Evolutionary conservation across 2,888 invertebrate genomes (phyloP), one percentile per base, ranked within the genome.

Genomic region (Arge pagana): DNA sequence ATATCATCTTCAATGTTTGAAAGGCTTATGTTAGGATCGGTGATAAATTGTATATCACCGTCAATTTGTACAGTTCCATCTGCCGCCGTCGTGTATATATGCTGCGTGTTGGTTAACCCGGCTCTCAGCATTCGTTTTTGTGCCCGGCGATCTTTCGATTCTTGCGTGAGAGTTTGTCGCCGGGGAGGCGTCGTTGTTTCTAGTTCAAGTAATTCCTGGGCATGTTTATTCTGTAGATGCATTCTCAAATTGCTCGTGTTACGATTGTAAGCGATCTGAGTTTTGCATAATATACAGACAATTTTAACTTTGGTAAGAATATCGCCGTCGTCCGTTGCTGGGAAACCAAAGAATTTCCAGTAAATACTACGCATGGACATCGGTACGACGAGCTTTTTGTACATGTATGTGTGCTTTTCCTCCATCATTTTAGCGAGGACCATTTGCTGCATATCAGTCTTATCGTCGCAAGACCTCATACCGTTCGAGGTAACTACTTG

Each of bases 311-410:
- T 76, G n/a, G 75, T 76, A 1, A 76, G 56, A 50, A 78, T 78
- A 23, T 76, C 76, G 3, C 78, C 78, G 2, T 78, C 75, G n/a
- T 78, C 79, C 4, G 75, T 74, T 0, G 80, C 80, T 26, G 80
- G 80, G 65, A 80, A 80, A 7, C 80, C 80, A 64, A 80, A 80
- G 58, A 77, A 80, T 60, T 79, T 79, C 80, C 80, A 80, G 56
- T 80, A 80, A 42, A 79, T 77, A 53, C 79, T 79, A 26, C 80
- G 64, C 80, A 80, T 80, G 2, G 79, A 76, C 64, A 76, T 74
- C 1, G 80, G 80, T 18, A 80, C 80, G 2, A 80, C 79, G 8
- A 80, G 64, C 55, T 78, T 77, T 52, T 78, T 77, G 55, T 79
- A 80, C 0, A 75, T 71, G 39, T 72, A 72, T 2, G 73, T 73